These are phyloP conservation scores for Bradypodion pumilum DNA, from an alignment of 2,797 vertebrate species.

Conservation along the genomic window DNA sequence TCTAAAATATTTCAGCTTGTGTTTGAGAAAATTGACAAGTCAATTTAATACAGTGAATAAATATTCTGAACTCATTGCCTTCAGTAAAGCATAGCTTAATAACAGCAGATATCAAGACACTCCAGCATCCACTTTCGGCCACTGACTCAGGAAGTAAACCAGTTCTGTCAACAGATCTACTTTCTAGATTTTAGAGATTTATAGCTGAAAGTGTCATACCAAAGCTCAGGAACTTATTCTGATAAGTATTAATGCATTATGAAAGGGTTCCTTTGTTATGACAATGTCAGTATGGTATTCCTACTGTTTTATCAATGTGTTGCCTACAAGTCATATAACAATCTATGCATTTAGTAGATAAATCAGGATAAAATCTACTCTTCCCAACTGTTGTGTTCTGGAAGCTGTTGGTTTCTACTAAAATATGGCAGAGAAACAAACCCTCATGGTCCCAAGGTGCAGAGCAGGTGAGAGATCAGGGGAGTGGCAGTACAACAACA, in stretches of 20 bases:
- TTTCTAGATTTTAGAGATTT: neutral
- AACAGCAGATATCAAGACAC: conserved; percentile 45
- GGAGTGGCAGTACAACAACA: neutral
- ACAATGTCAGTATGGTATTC: neutral
- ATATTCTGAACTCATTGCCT: conserved; percentile 68
- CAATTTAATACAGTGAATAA: conserved; percentile 75
- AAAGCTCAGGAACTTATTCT: conserved; percentile 12
- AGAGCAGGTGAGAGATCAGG: neutral
- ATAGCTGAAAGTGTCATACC: neutral
- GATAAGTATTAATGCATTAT: neutral
- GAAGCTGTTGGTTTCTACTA: neutral
- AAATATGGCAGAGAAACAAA: neutral
- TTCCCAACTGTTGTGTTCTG: fast-evolving
- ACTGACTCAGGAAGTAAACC: neutral
- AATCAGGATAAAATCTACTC: fast-evolving
- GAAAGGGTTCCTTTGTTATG: neutral
- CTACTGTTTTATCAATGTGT: neutral
- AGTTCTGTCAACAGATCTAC: neutral
- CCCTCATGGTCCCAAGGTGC: neutral
- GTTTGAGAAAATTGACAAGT: conserved; percentile 68
- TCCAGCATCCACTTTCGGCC: neutral
- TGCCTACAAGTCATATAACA: neutral
- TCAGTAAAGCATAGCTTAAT: conserved; percentile 58
- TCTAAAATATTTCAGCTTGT: conserved; percentile 70
- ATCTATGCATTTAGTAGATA: neutral